Percentiles rank a stretch among this genome's conserved stretches.
Conservation (phyloP, 2,113 vertebrate species). For the Pelecanus crispus region DNA sequence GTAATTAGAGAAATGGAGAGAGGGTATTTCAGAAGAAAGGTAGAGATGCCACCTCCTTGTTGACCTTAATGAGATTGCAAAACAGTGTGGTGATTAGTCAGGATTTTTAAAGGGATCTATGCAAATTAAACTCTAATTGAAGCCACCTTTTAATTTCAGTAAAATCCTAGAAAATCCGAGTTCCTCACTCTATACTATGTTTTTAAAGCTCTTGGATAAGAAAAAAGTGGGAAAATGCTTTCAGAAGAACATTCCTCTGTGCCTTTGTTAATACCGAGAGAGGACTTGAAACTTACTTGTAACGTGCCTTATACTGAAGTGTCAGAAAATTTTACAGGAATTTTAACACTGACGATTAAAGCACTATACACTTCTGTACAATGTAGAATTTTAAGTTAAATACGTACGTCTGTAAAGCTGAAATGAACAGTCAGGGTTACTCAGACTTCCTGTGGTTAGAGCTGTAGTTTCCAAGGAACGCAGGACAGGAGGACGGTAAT, state of each 20-base stretch:
- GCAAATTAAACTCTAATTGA: background rate
- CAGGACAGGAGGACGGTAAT: background rate
- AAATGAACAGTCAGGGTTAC: background rate
- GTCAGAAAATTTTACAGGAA: background rate
- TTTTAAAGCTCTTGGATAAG: background rate
- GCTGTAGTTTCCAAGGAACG: background rate
- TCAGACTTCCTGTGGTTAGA: background rate
- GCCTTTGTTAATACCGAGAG: background rate
- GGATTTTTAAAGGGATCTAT: background rate
- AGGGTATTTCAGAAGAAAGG: background rate
- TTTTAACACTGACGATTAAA: background rate
- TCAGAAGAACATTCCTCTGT: background rate
- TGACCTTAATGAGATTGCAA: background rate
- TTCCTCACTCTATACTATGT: background rate
- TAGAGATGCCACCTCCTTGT: background rate
- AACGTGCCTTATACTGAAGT: background rate
- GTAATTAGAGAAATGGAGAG: background rate
- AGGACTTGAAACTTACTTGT: background rate
- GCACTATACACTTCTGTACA: background rate
- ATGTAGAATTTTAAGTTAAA: background rate
- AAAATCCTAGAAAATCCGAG: background rate
- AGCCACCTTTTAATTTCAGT: background rate
- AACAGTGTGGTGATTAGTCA: background rate
- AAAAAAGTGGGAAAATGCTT: background rate
- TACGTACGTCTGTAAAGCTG: background rate